A percentile compares a stretch with the other conserved stretches of the same genome.
These are phyloP conservation scores for Ridgeia piscesae DNA, from an alignment of 1,140 invertebrate species.

Conservation along the genomic window DNA sequence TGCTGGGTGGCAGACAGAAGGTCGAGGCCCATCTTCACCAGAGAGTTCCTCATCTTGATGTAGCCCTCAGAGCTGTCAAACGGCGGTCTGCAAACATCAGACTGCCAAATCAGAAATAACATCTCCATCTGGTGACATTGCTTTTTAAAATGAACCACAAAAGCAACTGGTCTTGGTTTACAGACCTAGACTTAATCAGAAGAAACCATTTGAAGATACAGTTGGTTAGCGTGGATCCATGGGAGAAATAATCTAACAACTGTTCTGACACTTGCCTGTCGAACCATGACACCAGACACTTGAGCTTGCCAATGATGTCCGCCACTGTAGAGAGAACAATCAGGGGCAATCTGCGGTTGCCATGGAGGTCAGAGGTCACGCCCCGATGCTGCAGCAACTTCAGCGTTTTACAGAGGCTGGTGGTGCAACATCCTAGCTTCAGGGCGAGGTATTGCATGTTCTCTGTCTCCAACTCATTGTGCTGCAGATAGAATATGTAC, in stretches of 20 bases:
- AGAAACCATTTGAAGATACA: too few species aligned
- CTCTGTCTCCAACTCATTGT: constrained; percentile 86
- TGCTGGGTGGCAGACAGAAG: constrained; percentile 83
- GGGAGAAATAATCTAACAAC: not conserved
- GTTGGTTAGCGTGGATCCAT: too few species aligned
- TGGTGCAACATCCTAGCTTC: constrained; percentile 78
- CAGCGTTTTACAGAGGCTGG: constrained; percentile 70
- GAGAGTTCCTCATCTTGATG: constrained; percentile 67
- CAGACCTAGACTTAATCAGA: too few species aligned
- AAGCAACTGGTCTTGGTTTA: too few species aligned
- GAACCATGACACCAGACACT: constrained; percentile 83
- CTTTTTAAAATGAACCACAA: too few species aligned
- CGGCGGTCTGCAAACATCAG: constrained; percentile 62
- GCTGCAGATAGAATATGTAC: constrained; percentile 66
- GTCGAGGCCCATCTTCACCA: constrained; percentile 78
- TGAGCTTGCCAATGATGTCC: constrained; percentile 78
- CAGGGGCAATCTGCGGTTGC: constrained; percentile 67
- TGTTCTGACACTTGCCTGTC: constrained; percentile 64
- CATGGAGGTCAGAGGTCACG: constrained; percentile 45
- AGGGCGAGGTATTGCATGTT: constrained; percentile 86
- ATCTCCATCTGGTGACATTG: too few species aligned
- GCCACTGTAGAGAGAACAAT: constrained; percentile 81
- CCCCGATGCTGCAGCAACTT: constrained; percentile 34
- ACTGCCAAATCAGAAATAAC: not conserved
- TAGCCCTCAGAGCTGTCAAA: constrained; percentile 73